Conservation (phyloP, 2,888 invertebrate species). For the Tachina grossa region DNA sequence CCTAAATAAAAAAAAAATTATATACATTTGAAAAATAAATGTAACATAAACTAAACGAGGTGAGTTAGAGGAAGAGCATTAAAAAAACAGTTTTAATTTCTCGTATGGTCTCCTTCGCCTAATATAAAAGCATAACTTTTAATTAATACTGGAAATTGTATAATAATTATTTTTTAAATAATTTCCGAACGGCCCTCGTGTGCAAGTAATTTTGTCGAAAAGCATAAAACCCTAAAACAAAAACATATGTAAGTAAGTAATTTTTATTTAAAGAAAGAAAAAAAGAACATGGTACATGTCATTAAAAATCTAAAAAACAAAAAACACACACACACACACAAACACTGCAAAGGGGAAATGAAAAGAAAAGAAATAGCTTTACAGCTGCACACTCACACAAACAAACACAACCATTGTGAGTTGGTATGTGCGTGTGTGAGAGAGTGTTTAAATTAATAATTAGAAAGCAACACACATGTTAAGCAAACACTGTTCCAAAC, state of each 20-base stretch:
- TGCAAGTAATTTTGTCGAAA: conserved; percentile 20
- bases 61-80: too few species aligned
- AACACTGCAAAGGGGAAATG: not conserved
- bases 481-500: not conserved
- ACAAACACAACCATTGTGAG: not conserved
- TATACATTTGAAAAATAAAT: conserved; percentile 30
- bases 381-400: not conserved
- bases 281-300: conserved; percentile 26
- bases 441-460: conserved; percentile 49
- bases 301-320: conserved; percentile 36
- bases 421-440: not conserved
- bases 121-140: not conserved
- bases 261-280: conserved; percentile 35
- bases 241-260: conserved; percentile 50
- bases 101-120: not conserved
- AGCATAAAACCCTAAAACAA: conserved; percentile 21
- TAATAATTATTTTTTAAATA: not conserved
- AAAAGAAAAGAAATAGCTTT: conserved; percentile 5
- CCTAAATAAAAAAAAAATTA: not conserved
- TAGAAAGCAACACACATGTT: conserved; percentile 29
- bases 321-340: not conserved
- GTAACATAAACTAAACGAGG: not conserved
- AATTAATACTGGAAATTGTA: not conserved
- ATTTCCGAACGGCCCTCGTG: conserved; percentile 1
- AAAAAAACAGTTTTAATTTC: too few species aligned